Evolutionary conservation across 2,113 vertebrate species (phyloP).

Genomic region (Mesitornis unicolor): DNA sequence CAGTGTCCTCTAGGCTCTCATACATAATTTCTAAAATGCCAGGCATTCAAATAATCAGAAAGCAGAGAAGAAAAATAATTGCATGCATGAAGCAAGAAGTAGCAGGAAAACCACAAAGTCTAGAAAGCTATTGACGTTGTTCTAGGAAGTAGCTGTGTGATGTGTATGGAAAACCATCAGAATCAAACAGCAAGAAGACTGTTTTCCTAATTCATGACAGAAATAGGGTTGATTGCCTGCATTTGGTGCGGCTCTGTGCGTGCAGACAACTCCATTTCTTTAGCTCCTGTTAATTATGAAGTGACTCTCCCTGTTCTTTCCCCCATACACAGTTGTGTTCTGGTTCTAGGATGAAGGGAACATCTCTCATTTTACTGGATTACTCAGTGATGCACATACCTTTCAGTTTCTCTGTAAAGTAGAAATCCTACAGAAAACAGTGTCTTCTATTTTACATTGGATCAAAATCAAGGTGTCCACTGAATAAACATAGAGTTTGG

Average conservation of each 20-base stretch:
- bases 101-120: background rate
- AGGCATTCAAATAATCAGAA: background rate
- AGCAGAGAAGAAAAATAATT: background rate
- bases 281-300: background rate
- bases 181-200: background rate
- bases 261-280: background rate
- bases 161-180: background rate
- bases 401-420: background rate
- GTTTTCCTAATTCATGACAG: background rate
- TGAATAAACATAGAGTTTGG: background rate
- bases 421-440: background rate
- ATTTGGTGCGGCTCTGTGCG: background rate
- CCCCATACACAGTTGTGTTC: background rate
- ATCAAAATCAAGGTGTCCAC: background rate
- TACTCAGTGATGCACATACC: background rate
- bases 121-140: background rate
- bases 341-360: background rate
- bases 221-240: background rate
- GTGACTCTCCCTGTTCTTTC: rapidly evolving
- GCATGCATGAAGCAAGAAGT: background rate
- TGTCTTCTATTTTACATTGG: background rate
- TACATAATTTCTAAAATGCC: background rate
- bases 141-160: background rate
- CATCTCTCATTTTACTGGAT: background rate
- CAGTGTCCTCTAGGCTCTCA: background rate